Percentiles rank a stretch among this genome's conserved stretches.
Evolutionary conservation across 2,888 invertebrate species (phyloP).

Genomic region (Cantharis lateralis): DNA sequence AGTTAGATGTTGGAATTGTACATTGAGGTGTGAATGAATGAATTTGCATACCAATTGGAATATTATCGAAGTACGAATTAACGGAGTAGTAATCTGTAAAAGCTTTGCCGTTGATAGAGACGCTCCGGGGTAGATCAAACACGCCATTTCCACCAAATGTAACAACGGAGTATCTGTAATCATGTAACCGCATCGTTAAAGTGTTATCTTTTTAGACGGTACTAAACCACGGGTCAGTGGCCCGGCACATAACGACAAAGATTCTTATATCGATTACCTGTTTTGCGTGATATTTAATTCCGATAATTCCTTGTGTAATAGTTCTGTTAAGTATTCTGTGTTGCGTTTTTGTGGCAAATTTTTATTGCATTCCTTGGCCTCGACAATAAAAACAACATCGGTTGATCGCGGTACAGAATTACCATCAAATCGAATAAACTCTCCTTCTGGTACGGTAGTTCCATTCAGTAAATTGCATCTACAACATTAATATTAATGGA

Average conservation of each 20-base stretch:
- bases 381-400: slow-evolving; percentile 88
- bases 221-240: slow-evolving; percentile 23
- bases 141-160: slow-evolving; percentile 75
- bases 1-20: neutral
- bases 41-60: slow-evolving; percentile 63
- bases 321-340: slow-evolving; percentile 69
- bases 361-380: slow-evolving; percentile 83
- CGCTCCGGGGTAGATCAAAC: slow-evolving; percentile 67
- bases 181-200: slow-evolving; percentile 26
- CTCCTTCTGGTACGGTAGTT: slow-evolving; percentile 73
- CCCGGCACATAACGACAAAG: slow-evolving; percentile 23
- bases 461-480: slow-evolving; percentile 75
- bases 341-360: slow-evolving; percentile 69
- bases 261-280: slow-evolving; percentile 55
- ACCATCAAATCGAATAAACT: slow-evolving; percentile 69
- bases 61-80: slow-evolving; percentile 69
- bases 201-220: slow-evolving; percentile 13
- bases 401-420: slow-evolving; percentile 67
- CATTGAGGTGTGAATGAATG: neutral
- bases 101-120: slow-evolving; percentile 64
- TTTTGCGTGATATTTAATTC: slow-evolving; percentile 67
- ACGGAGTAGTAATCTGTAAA: slow-evolving; percentile 71
- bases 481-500: slow-evolving; percentile 37
- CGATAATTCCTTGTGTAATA: slow-evolving; percentile 71
- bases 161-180: slow-evolving; percentile 75